Conservation (phyloP, 2,888 invertebrate species). For the Lamellibrachia satsuma region DNA sequence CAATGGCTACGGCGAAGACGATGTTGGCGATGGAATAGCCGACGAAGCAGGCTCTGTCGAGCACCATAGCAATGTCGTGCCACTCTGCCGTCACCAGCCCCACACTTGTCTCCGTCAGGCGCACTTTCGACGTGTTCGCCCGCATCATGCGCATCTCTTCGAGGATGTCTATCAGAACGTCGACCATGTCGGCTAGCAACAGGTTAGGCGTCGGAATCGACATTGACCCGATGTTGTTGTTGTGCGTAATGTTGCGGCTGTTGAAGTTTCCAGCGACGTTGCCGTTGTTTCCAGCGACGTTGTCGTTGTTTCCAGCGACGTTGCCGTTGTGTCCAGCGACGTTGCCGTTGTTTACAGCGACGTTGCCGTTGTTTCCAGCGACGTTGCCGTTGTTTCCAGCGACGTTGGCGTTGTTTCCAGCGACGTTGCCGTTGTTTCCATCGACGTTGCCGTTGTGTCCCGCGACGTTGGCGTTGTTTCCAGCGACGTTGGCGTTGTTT, state of each 20-base stretch:
- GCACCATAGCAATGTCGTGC: constrained; percentile 13
- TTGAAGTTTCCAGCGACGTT: neutral
- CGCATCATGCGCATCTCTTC: neutral
- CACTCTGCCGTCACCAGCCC: constrained; percentile 18
- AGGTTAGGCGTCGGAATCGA: neutral
- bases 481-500: too few relatives aligned
- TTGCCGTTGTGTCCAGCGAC: neutral
- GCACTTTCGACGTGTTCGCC: neutral
- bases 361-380: too few relatives aligned
- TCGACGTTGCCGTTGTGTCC: neutral
- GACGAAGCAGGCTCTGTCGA: constrained; percentile 23
- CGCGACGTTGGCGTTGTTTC: too few relatives aligned
- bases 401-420: too few relatives aligned
- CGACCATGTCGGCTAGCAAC: neutral
- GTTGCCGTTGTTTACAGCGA: too few relatives aligned
- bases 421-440: neutral
- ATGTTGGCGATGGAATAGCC: constrained; percentile 1
- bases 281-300: constrained; percentile 9
- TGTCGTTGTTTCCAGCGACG: neutral
- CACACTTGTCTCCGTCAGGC: neutral
- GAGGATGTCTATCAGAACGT: neutral
- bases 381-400: too few relatives aligned
- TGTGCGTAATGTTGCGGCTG: neutral
- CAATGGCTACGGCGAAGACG: neutral
- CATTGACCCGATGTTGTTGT: neutral